Conservation (phyloP, 2,113 vertebrate species). For the Phyllostomus discolor region DNA sequence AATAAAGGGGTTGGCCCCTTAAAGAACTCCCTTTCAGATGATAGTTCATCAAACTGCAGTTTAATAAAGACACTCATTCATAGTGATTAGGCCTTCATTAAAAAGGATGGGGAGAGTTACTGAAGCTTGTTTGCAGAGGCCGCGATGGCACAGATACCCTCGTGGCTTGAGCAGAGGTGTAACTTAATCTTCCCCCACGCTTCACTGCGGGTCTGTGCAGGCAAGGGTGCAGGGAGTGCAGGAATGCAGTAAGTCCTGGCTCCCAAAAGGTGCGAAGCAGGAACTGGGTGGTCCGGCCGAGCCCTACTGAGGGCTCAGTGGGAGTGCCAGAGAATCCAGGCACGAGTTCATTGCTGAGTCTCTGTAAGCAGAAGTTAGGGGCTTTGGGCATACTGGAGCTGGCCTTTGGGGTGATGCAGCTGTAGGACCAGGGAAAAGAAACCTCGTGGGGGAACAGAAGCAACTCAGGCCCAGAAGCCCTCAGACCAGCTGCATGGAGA, state of each 20-base stretch:
- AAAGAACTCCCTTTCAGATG: conserved; percentile 4
- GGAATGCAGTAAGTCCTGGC: background rate
- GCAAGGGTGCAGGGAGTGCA: background rate
- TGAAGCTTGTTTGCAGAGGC: background rate
- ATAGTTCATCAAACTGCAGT: background rate
- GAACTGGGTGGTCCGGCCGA: background rate
- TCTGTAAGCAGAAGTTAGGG: background rate
- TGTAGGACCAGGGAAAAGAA: background rate
- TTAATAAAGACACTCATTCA: conserved; percentile 24
- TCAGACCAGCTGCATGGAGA: background rate
- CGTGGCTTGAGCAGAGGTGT: background rate
- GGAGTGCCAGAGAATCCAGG: background rate
- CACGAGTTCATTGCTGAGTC: background rate
- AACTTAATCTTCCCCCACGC: background rate
- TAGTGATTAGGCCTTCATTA: background rate
- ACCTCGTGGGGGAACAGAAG: background rate
- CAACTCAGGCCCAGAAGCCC: background rate
- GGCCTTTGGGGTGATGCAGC: background rate
- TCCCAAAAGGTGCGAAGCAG: background rate
- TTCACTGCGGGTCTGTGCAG: background rate
- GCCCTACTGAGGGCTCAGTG: background rate
- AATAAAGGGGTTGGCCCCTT: background rate
- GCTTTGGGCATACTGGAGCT: background rate
- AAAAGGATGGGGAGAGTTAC: background rate
- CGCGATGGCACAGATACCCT: background rate